Evolutionary conservation across 2,113 vertebrate genomes (phyloP).

Genomic region (Colistium nudipinnis): DNA sequence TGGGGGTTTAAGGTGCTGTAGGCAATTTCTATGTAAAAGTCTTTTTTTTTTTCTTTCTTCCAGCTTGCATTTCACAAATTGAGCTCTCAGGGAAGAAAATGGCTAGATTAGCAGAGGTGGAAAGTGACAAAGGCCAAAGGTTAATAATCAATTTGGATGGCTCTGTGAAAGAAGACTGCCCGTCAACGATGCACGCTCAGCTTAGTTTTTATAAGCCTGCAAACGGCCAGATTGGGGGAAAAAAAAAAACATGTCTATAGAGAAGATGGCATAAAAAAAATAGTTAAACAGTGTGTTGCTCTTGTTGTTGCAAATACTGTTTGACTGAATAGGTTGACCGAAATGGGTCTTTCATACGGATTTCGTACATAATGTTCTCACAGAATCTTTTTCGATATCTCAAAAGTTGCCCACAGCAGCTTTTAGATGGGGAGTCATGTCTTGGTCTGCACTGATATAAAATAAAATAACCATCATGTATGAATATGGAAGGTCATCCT

Average conservation of each 20-base stretch:
- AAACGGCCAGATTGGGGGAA: not conserved
- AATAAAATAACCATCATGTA: not conserved
- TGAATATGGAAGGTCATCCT: not conserved
- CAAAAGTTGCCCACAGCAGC: slow-evolving; percentile 13
- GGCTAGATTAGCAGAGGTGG: too few species aligned
- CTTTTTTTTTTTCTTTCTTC: too few species aligned
- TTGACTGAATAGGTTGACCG: too few species aligned
- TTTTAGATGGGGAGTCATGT: not conserved
- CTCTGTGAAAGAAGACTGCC: too few species aligned
- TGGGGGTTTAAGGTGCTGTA: slow-evolving; percentile 11
- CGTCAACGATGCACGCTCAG: not conserved
- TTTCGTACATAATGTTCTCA: not conserved
- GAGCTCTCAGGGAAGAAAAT: not conserved
- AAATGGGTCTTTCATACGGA: too few species aligned
- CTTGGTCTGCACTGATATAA: not conserved
- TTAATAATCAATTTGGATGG: too few species aligned
- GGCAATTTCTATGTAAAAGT: not conserved
- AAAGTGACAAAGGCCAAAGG: too few species aligned
- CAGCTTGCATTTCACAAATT: not conserved
- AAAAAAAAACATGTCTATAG: not conserved
- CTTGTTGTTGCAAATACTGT: too few species aligned
- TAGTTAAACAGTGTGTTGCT: too few species aligned
- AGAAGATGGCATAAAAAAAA: not conserved
- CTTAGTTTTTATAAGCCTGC: not conserved
- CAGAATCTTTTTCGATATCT: not conserved